Percentiles rank a stretch among this genome's conserved stretches.
phyloP scores from a whole-genome alignment of 2,888 invertebrate species.

The Caenorhabditis becei region DNA sequence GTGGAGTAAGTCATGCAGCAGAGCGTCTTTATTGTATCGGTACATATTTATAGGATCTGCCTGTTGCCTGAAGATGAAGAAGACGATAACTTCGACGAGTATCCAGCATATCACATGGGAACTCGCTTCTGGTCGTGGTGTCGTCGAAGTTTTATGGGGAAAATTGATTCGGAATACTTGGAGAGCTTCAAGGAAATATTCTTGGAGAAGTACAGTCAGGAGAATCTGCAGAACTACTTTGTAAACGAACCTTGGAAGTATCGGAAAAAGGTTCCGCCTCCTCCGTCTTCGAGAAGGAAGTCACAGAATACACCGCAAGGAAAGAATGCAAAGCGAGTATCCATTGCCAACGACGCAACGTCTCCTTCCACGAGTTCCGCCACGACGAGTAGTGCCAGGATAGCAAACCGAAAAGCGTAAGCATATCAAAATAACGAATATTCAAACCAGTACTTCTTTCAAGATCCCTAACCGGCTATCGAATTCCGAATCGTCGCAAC shows the following conservation, averaged over 20 bases:
- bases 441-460: too few relatives aligned
- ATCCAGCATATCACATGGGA: constrained; percentile 61
- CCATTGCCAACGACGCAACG: constrained; percentile 33
- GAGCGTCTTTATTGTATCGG: too few relatives aligned
- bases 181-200: constrained; percentile 55
- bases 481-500: constrained; percentile 49
- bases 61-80: constrained; percentile 56
- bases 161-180: constrained; percentile 56
- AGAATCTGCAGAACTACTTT: constrained; percentile 46
- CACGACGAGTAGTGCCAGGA: background rate
- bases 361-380: constrained; percentile 17
- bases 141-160: constrained; percentile 52
- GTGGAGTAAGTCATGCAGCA: constrained; percentile 20
- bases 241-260: constrained; percentile 68
- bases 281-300: constrained; percentile 11
- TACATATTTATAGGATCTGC: constrained; percentile 63
- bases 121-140: constrained; percentile 69
- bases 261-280: constrained; percentile 27
- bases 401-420: constrained; percentile 19
- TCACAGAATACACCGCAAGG: constrained; percentile 7
- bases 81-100: constrained; percentile 59
- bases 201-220: constrained; percentile 51
- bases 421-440: background rate
- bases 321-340: constrained; percentile 32
- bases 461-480: constrained; percentile 32